A percentile compares a stretch with the other conserved stretches of the same genome.
Evolutionary conservation across 2,797 vertebrate species (phyloP).

Genomic region (Argya squamiceps): DNA sequence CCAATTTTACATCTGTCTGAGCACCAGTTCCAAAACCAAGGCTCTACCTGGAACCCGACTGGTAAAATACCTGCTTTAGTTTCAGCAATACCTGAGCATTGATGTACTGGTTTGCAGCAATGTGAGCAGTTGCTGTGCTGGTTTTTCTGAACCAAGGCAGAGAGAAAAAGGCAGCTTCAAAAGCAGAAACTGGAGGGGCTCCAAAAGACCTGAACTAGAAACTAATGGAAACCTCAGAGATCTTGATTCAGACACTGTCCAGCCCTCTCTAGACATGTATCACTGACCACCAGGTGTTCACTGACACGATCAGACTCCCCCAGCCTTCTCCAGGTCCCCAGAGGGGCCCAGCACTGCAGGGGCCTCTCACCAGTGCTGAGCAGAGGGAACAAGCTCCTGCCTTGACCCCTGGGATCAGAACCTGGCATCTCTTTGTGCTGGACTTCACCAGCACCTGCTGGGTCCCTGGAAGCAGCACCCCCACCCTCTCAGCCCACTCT

Average conservation of each 20-base stretch:
- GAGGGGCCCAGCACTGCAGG: background rate
- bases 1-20: background rate
- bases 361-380: background rate
- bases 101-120: background rate
- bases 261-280: fast-evolving
- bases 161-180: background rate
- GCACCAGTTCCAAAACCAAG: background rate
- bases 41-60: background rate
- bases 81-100: background rate
- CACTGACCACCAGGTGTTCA: fast-evolving
- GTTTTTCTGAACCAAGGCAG: background rate
- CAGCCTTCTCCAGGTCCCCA: background rate
- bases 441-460: background rate
- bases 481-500: fast-evolving
- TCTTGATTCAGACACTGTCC: fast-evolving
- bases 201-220: background rate
- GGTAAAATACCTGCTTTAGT: background rate
- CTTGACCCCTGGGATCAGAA: too few species aligned
- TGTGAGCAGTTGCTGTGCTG: background rate
- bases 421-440: background rate
- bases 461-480: background rate
- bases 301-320: fast-evolving
- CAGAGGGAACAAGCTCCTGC: background rate
- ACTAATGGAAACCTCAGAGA: background rate
- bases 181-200: background rate